These are phyloP conservation scores for Pseudonaja textilis DNA, from an alignment of 2,113 vertebrate species.

Conservation along the genomic window DNA sequence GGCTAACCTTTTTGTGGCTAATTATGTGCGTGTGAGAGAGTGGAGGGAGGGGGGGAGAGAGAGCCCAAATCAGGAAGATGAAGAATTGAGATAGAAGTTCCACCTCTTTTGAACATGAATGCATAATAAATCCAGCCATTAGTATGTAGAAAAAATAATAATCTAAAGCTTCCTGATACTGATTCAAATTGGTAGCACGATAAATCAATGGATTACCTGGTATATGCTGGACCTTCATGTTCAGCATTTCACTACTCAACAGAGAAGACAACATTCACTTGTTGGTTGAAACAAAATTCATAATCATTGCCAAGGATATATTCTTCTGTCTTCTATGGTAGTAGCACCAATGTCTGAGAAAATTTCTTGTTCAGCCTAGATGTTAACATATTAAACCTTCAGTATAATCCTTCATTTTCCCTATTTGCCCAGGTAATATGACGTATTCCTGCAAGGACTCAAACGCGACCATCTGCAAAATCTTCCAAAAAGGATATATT, in stretches of 20 bases:
- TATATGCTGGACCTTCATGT: background rate
- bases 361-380: background rate
- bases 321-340: background rate
- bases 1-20: too few relatives aligned
- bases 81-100: background rate
- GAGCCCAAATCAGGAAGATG: background rate
- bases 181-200: background rate
- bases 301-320: background rate
- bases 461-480: constrained; percentile 62
- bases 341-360: background rate
- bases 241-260: background rate
- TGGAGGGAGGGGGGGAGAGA: too few relatives aligned
- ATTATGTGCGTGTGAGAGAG: too few relatives aligned
- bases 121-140: background rate
- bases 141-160: background rate
- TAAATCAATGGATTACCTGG: background rate
- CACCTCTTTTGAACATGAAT: background rate
- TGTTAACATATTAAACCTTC: background rate
- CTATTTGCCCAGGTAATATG: constrained; percentile 51
- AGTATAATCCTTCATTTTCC: constrained; percentile 1
- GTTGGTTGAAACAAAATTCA: background rate
- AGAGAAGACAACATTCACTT: background rate
- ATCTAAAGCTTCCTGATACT: background rate
- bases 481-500: constrained; percentile 82
- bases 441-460: constrained; percentile 69